Base-by-base conservation (phyloP, 2,113 vertebrate species). In the Daboia siamensis region DNA sequence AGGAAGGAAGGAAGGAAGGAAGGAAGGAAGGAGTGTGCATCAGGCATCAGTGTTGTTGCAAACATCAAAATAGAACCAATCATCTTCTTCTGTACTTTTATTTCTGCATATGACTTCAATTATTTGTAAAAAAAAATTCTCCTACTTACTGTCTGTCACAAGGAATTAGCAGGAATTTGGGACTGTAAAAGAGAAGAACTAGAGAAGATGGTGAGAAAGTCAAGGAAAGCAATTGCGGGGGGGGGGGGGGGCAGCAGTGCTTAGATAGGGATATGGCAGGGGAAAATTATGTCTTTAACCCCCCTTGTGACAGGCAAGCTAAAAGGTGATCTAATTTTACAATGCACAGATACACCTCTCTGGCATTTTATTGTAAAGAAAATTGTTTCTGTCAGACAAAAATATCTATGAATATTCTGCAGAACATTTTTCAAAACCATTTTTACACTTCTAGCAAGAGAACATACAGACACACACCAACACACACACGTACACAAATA, bases 311-410 rank as follows among this genome's bases (percentile, higher is more conserved):
- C 92, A 92, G 88, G 55, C 74, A 90, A 56, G 74, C 74, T 90
- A 92, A 92, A 86, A 86, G 74, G 92, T 92, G 74, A 90, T 21
- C 88, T 90, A 92, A 92, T 92, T 90, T 90, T 90, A 90, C 55
- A 92, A 61, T 92, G 51, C 90, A 54, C n/a, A 52, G 74, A 90
- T 57, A 57, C 46, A 86, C 55, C 92, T 86, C 86, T 92, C 26
- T 44, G 46, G 21, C 24, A 26, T 92, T 92, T 74, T 74, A 86
- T 61, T 89, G 56, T 29, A 52, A 59, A 2, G 44, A 51, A 24
- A 93, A 15, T 11, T 92, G 88, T 85, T 85, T 90, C 51, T 4
- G 1, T 1, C 92, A 86, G 56, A 61, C 56, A 61, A 52, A 86
- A 52, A 54, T 86, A 59, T 46, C 39, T 92, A 56, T 61, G 88